A percentile compares a stretch with the other conserved stretches of the same genome.
phyloP scores from a whole-genome alignment of 2,113 vertebrate species.

The Labrus mixtus region DNA sequence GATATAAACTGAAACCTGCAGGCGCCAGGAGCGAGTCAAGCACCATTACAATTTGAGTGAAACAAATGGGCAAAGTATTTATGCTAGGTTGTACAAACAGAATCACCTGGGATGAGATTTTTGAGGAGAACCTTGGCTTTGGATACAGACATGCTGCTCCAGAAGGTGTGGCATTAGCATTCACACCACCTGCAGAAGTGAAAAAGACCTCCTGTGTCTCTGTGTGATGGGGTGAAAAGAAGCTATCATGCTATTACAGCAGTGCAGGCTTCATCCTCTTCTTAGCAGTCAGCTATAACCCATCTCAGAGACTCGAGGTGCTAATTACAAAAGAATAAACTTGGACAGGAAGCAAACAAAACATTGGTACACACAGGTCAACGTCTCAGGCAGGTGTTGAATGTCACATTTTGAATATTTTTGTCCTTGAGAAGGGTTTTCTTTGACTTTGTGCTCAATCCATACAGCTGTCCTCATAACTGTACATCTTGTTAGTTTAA shows the following conservation, averaged over 20 bases:
- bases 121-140: slow-evolving; percentile 26
- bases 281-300: slow-evolving; percentile 83
- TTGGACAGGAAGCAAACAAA: slow-evolving; percentile 66
- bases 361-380: slow-evolving; percentile 75
- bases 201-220: slow-evolving; percentile 84
- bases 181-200: slow-evolving; percentile 85
- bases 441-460: slow-evolving; percentile 1
- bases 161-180: slow-evolving; percentile 85
- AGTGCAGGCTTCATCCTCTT: slow-evolving; percentile 83
- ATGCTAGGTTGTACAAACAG: slow-evolving; percentile 48
- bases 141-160: slow-evolving; percentile 56
- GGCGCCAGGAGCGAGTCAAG: slow-evolving; percentile 44
- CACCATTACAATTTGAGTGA: slow-evolving; percentile 59
- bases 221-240: slow-evolving; percentile 82
- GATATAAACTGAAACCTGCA: slow-evolving; percentile 57
- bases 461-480: slow-evolving; percentile 12
- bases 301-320: slow-evolving; percentile 85
- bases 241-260: slow-evolving; percentile 75
- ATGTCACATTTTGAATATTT: slow-evolving; percentile 9
- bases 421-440: slow-evolving; percentile 14
- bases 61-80: slow-evolving; percentile 56
- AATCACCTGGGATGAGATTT: slow-evolving; percentile 20
- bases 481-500: slow-evolving; percentile 26
- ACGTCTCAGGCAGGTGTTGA: slow-evolving; percentile 66
- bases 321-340: slow-evolving; percentile 84